phyloP scores from a whole-genome alignment of 2,113 vertebrate species.

The Dipodomys ordii region DNA sequence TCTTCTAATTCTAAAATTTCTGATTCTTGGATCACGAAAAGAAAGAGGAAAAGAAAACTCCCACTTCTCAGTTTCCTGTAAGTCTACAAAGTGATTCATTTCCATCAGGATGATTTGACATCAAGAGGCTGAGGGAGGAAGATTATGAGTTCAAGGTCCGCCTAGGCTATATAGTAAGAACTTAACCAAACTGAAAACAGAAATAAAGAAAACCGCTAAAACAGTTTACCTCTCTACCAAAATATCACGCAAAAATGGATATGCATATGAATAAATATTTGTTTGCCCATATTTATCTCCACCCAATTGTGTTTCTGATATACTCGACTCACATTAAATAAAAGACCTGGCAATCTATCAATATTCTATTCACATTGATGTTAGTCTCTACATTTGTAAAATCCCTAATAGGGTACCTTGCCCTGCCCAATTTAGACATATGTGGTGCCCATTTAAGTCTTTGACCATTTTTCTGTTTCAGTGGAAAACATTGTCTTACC shows the following conservation, averaged over 20 bases:
- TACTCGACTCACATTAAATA: not conserved
- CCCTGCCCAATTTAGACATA: not conserved
- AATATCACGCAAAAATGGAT: not conserved
- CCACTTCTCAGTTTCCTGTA: not conserved
- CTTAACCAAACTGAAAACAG: not conserved
- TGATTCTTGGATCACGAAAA: slow-evolving; percentile 21
- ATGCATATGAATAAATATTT: not conserved
- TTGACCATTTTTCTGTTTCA: not conserved
- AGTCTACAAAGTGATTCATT: slow-evolving; percentile 1
- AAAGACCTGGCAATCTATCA: not conserved
- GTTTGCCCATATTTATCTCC: not conserved
- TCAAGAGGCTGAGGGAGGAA: not conserved
- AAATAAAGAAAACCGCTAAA: not conserved
- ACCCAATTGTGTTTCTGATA: not conserved
- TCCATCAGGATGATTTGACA: not conserved
- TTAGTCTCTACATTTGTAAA: not conserved
- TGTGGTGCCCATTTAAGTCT: not conserved
- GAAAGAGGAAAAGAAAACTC: not conserved
- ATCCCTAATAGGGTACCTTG: not conserved
- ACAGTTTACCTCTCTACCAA: not conserved
- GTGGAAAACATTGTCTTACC: not conserved
- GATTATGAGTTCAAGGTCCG: not conserved
- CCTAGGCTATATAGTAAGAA: not conserved
- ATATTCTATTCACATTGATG: not conserved
- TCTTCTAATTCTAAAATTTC: slow-evolving; percentile 17